phyloP scores from a whole-genome alignment of 2,888 invertebrate species.

The Drosophila pseudotalamancana region DNA sequence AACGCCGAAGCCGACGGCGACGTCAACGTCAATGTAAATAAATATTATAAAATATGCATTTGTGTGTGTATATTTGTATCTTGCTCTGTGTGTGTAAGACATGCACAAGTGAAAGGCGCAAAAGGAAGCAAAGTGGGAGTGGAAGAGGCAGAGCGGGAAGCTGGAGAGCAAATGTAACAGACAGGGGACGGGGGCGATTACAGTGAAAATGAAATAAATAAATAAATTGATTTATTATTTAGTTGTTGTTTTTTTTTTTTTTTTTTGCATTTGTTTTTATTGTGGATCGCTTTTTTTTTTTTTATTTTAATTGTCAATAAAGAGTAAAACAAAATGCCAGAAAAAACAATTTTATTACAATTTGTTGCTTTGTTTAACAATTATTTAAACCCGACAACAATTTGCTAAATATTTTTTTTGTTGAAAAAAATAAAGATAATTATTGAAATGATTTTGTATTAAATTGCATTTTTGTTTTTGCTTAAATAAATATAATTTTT shows the following conservation, averaged over 20 bases:
- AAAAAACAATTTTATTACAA: constrained; percentile 32
- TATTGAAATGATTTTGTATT: not conserved
- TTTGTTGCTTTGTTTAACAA: constrained; percentile 9
- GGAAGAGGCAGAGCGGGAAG: constrained; percentile 11
- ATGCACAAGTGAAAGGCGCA: constrained; percentile 73
- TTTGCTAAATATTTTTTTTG: not conserved
- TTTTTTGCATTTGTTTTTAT: constrained; percentile 7
- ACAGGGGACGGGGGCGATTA: constrained; percentile 29
- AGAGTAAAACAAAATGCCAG: constrained; percentile 27
- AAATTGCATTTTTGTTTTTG: not conserved
- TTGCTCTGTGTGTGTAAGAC: constrained; percentile 27
- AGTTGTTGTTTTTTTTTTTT: constrained; percentile 26
- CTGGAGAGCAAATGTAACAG: constrained; percentile 6
- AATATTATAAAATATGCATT: constrained; percentile 71
- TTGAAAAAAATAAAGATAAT: not conserved
- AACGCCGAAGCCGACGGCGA: constrained; percentile 27
- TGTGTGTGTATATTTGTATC: constrained; percentile 15
- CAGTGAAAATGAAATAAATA: constrained; percentile 67
- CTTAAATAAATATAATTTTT: not conserved
- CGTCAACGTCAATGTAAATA: constrained; percentile 62
- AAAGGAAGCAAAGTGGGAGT: constrained; percentile 52
- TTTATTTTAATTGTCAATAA: constrained; percentile 54
- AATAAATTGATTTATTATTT: constrained; percentile 65
- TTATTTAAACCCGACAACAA: not conserved
- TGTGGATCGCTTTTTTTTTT: constrained; percentile 5